A percentile compares a stretch with the other conserved stretches of the same genome.
Evolutionary conservation across 64 coral and sea anemone genomes (phyloP).

Genomic region (Montipora efflorescens): DNA sequence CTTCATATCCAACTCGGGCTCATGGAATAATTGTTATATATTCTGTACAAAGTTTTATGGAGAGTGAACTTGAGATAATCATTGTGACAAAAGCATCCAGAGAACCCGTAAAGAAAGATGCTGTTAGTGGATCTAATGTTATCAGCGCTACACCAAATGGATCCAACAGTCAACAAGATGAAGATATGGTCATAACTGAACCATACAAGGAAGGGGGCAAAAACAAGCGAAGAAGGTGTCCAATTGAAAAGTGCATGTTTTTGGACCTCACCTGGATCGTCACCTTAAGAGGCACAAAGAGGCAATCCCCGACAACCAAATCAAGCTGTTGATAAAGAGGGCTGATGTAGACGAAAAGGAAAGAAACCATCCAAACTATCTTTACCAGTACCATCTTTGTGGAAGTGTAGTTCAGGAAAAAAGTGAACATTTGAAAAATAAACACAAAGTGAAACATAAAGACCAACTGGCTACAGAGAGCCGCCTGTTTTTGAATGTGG

Average conservation of each 20-base stretch:
- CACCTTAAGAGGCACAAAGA: neutral
- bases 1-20: too few relatives aligned
- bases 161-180: neutral
- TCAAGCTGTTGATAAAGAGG: neutral
- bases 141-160: too few relatives aligned
- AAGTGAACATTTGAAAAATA: neutral
- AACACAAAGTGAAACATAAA: neutral
- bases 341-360: neutral
- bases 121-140: neutral
- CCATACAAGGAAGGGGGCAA: neutral
- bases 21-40: too few relatives aligned
- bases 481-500: neutral
- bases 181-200: neutral
- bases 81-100: neutral
- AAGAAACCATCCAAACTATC: neutral
- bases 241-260: neutral
- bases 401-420: neutral
- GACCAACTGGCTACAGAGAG: neutral
- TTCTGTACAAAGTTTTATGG: too few relatives aligned
- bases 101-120: neutral
- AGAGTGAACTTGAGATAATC: too few relatives aligned
- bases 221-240: neutral
- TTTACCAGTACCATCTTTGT: neutral
- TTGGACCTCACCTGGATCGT: neutral
- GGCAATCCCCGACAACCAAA: neutral